Evolutionary conservation across 2,113 vertebrate genomes (phyloP).

Genomic region (Rissa tridactyla): DNA sequence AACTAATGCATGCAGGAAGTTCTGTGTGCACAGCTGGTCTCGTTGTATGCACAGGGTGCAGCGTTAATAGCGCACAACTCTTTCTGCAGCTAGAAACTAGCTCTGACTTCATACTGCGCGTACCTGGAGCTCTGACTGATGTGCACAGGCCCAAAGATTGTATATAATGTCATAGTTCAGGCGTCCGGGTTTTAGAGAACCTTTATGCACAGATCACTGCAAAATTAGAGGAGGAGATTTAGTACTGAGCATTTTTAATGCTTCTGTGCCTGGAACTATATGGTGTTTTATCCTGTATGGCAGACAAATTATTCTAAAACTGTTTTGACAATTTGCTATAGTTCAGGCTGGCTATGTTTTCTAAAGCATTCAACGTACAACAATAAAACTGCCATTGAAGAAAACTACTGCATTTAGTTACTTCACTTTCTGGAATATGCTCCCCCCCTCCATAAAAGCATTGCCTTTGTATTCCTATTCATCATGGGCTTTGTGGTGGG

Average conservation of each 20-base stretch:
- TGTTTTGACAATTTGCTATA: constrained; percentile 6
- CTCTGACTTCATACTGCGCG: neutral
- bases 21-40: neutral
- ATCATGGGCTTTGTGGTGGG: neutral
- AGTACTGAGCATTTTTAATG: neutral
- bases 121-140: neutral
- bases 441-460: neutral
- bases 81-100: neutral
- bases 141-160: neutral
- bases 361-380: neutral
- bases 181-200: neutral
- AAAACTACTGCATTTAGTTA: neutral
- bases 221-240: neutral
- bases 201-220: neutral
- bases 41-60: neutral
- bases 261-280: neutral
- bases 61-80: neutral
- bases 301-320: constrained; percentile 6
- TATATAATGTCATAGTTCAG: neutral
- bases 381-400: neutral
- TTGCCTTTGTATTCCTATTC: neutral
- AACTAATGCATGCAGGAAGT: neutral
- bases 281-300: neutral
- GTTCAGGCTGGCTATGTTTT: neutral
- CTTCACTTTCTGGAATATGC: neutral